A percentile compares a stretch with the other conserved stretches of the same genome.
These are phyloP conservation scores for Dichetophora obliterata DNA, from an alignment of 2,888 invertebrate genomes.

Conservation along the genomic window DNA sequence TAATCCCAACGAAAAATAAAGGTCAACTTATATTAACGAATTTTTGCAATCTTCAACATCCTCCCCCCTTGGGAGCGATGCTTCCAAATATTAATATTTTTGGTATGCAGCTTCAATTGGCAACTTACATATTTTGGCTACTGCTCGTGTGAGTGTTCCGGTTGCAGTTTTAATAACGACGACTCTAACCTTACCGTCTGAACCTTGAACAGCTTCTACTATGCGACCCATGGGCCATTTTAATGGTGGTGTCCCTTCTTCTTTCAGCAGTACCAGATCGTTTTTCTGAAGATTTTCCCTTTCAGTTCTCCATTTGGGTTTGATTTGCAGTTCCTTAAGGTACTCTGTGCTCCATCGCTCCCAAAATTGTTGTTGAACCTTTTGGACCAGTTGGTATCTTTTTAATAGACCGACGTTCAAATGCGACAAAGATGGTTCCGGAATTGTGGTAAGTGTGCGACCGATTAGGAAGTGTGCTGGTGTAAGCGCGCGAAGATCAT, in stretches of 20 bases:
- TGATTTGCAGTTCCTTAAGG: not conserved
- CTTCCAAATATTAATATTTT: not conserved
- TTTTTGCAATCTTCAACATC: no score
- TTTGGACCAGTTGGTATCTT: not conserved
- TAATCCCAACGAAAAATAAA: no score
- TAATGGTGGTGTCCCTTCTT: not conserved
- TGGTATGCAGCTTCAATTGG: not conserved
- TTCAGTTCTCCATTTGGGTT: not conserved
- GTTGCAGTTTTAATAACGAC: slow-evolving; percentile 28
- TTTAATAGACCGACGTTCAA: not conserved
- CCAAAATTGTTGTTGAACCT: no score
- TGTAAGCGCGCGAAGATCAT: slow-evolving; percentile 2
- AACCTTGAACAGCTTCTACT: slow-evolving; percentile 25
- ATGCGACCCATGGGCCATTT: slow-evolving; percentile 19
- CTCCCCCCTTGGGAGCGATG: not conserved
- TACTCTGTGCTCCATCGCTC: slow-evolving; percentile 8
- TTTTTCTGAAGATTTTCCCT: not conserved
- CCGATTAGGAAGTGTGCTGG: slow-evolving; percentile 16
- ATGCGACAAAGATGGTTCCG: not conserved
- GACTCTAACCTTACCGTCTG: slow-evolving; percentile 20
- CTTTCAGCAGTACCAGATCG: slow-evolving; percentile 1
- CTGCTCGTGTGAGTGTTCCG: slow-evolving; percentile 18
- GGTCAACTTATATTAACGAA: no score
- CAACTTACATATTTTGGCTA: slow-evolving; percentile 32
- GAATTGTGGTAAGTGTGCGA: not conserved